Evolutionary conservation across 2,888 invertebrate genomes (phyloP), one percentile per base, ranked within the genome.

Genomic region (Campaea margaritaria): DNA sequence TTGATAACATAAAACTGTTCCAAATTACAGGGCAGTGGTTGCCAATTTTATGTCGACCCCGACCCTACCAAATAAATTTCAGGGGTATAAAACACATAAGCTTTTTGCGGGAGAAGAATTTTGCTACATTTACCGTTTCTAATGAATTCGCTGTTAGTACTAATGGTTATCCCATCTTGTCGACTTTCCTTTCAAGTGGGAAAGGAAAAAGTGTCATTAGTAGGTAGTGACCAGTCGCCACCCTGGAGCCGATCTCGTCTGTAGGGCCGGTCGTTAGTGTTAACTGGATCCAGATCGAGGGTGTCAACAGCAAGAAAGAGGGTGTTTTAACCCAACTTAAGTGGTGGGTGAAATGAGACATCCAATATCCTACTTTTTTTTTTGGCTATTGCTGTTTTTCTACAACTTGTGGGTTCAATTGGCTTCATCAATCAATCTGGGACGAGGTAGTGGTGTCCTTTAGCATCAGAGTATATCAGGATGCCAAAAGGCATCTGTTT

Each of bases 201-300:
- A 28, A 49, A n/a, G 7, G 34, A 55, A 60, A 60, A 60, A 51
- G 27, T 60, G 43, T 43, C 47, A 61, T 61, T 61, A 55, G 47
- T 21, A 45, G 15, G 43, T 50, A 50, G 28, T 54, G 54, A 46
- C 36, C 45, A 49, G 38, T 43, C 28, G 13, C 13, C n/a, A 4
- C 3, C 2, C 2, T 21, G 45, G n/a, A 45, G 41, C 46, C 15
- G 42, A 9, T 46, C 28, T 31, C 28, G 41, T 51, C 43, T 42
- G 16, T 52, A 13, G 14, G 27, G 11, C 12, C 27, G 10, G 39
- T 49, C 53, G 16, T 48, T 58, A 52, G 51, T 43, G 38, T 44
- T 15, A 28, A 44, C 55, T 42, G 27, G 46, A 11, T 46, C 49
- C 16, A 14, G 58, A 41, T 46, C 21, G 39, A 31, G 5, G 8